Evolutionary conservation across 2,797 vertebrate species (phyloP), one percentile per base, ranked within the genome.

Genomic region (Sciaenops ocellatus): DNA sequence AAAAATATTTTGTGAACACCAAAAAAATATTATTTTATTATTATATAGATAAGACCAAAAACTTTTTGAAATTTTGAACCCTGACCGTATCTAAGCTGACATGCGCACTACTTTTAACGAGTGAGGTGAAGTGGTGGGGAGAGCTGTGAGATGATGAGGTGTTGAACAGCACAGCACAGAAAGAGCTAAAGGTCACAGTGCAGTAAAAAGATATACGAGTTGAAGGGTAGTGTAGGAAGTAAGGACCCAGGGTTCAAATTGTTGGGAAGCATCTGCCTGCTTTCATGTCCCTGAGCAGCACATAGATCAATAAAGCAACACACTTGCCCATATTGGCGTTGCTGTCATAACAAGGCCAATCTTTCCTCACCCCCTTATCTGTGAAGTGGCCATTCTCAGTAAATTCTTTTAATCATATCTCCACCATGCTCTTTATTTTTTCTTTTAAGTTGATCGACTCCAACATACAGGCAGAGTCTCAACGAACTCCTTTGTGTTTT

Each of bases 81-180:
- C 48, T 50, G 3, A 52, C 13, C 10, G 4, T n/a, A 46, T 5
- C 57, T 22, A 20, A 24, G 24, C 6, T 50, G 6, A 78, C 42
- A 66, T 7, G 48, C 8, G 3, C 64, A 56, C 50, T 51, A 13
- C 47, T 57, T 78, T 42, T 18, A 55, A 56, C 52, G 62, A 77
- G 46, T 44, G 28, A 54, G 50, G 59, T 41, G 28, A 73, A 62
- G 66, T 34, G 42, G 50, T 63, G 51, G 17, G 30, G 30, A 30
- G 54, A 68, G n/a, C 24, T 73, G 28, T 71, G 20, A 68, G 80
- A 76, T 51, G 8, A 78, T 69, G 28, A 76, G 67, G 38, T 22
- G 51, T 38, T 38, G 34, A 38, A 9, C 34, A 6, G 2, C 51
- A 42, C 34, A 56, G 20, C 68, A 28, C 15, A 9, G 13, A 12